A percentile compares a stretch with the other conserved stretches of the same genome.
Conservation (phyloP, 1,140 invertebrate genomes). For the Panagrolaimus sp. region DNA sequence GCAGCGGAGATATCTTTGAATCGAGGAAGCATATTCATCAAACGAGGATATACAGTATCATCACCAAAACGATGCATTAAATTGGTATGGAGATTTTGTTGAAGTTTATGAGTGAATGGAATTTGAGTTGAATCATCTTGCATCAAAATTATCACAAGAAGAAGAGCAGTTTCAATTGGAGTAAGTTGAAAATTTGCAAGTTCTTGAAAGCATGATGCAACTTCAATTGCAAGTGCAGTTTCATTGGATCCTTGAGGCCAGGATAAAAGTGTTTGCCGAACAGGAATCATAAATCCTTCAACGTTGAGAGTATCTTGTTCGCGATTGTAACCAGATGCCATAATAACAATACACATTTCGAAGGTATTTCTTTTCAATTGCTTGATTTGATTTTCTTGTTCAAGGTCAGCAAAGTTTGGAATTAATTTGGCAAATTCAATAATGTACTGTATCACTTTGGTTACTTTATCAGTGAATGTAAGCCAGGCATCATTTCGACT, state of each 20-base stretch:
- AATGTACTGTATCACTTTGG: constrained; percentile 45
- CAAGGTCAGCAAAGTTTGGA: constrained; percentile 24
- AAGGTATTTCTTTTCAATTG: constrained; percentile 37
- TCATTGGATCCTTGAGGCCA: neutral
- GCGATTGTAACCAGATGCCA: constrained; percentile 27
- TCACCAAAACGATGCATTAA: neutral
- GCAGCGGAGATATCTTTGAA: neutral
- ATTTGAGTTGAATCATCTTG: neutral
- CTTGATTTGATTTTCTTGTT: constrained; percentile 40
- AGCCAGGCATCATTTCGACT: constrained; percentile 37
- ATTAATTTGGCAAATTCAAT: constrained; percentile 47
- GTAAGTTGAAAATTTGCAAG: neutral
- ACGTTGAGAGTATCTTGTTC: neutral
- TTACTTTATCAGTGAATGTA: constrained; percentile 42
- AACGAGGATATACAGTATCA: neutral
- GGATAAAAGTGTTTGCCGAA: neutral
- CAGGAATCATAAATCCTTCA: neutral
- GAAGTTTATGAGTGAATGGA: neutral
- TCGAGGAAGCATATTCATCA: neutral
- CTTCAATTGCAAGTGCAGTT: neutral
- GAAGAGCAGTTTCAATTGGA: neutral
- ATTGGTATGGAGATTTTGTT: neutral
- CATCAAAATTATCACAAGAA: neutral
- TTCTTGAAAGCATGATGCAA: neutral
- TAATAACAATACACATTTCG: constrained; percentile 38